Conservation (phyloP, 2,888 invertebrate species). For the Clivina fossor region DNA sequence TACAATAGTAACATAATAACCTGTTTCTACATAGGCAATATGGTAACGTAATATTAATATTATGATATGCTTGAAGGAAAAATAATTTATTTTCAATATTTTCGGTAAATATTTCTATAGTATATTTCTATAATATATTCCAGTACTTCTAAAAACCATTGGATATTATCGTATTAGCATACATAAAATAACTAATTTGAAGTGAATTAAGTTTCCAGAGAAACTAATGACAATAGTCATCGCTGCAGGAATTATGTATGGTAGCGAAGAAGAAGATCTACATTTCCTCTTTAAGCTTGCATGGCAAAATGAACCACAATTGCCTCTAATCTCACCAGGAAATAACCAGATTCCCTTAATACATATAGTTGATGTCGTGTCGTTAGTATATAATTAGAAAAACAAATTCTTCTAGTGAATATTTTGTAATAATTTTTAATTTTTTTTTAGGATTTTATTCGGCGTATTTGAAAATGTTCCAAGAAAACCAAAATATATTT, state of each 20-base stretch:
- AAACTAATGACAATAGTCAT: conserved; percentile 55
- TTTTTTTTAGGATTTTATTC: conserved; percentile 43
- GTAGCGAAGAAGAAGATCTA: conserved; percentile 63
- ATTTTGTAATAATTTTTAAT: conserved; percentile 13
- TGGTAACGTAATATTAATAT: too few species aligned
- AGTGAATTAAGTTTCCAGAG: too few species aligned
- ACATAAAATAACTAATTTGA: too few species aligned
- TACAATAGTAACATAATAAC: too few species aligned
- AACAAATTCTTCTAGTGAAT: too few species aligned
- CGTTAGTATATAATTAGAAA: conserved; percentile 47
- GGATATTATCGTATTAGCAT: too few species aligned
- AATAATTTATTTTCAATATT: too few species aligned
- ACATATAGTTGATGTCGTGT: conserved; percentile 63
- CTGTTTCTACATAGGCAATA: too few species aligned
- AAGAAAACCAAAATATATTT: conserved; percentile 59
- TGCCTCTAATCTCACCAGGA: conserved; percentile 63
- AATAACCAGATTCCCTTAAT: conserved; percentile 64
- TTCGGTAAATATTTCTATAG: too few species aligned
- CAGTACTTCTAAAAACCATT: too few species aligned
- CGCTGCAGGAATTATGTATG: conserved; percentile 64
- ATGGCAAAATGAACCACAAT: conserved; percentile 62
- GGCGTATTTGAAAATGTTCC: conserved; percentile 57
- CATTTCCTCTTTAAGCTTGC: conserved; percentile 67
- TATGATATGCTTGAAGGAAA: too few species aligned
- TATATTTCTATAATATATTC: too few species aligned